Base-by-base conservation (phyloP, 2,888 invertebrate genomes). In the Lutraria lutraria region DNA sequence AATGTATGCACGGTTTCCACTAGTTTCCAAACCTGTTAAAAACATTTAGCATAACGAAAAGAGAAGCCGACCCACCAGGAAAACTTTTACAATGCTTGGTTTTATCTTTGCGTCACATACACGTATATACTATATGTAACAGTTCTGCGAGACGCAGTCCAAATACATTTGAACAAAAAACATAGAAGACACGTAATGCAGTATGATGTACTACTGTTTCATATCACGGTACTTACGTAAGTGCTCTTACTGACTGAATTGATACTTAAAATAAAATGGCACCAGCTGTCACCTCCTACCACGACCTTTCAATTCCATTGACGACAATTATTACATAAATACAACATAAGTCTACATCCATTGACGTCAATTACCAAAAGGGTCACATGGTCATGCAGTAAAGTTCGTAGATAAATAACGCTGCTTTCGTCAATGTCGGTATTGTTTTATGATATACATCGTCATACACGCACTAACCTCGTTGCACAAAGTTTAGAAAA, bases 281-380 rank as follows among this genome's bases (percentile, higher is more conserved):
- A 10, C 76, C 76, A 76, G 29, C 29, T 76, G 31, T 31, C 31
- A 34, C 6, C 34, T 31, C 76, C 21, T 76, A 19, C 16, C 2
- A 34, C 21, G 31, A 10, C 8, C 31, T 31, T 19, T 31, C 19
- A 76, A 3, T 76, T 76, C 76, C 76, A 76, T 76, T 76, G 76
- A 76, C 76, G 76, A 34, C 76, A 76, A 31, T 76, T 76, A 31
- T 76, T 76, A 76, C 34, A 76, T 31, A 31, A 0, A 43, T 2
- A 16, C 31, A 76, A 34, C 76, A 76, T 76, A 76, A 76, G 76
- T 10, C 3, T 2, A 34, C 15, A 54, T 19, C 8, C 34, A 34
- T 34, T 84, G 84, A 84, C 84, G 84, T 84, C 84, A 84, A 76
- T 53, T 21, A 31, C n/a, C 31, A 76, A 76, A 15, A 25, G 43